Evolutionary conservation across 2,888 invertebrate genomes (phyloP).

Genomic region (Micoletzkya japonica): DNA sequence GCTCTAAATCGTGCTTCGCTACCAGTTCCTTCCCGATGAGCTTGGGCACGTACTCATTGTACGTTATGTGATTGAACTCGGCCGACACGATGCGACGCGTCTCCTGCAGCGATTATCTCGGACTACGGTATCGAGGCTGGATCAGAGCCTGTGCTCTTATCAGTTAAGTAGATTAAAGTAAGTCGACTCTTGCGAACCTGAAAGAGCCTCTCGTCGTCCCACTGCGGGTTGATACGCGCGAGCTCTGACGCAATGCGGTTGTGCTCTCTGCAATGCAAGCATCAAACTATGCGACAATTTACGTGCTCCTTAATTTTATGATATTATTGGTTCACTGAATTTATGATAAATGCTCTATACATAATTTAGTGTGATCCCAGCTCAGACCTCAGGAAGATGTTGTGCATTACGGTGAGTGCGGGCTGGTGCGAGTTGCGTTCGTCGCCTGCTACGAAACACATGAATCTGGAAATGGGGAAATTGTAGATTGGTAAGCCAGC

Average conservation of each 20-base stretch:
- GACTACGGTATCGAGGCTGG: not conserved
- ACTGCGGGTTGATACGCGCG: constrained; percentile 59
- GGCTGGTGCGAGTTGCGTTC: constrained; percentile 61
- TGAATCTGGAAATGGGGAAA: not conserved
- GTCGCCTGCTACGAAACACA: constrained; percentile 45
- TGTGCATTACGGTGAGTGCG: constrained; percentile 57
- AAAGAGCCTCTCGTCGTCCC: constrained; percentile 65
- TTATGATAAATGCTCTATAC: no score
- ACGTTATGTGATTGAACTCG: constrained; percentile 70
- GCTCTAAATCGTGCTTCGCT: constrained; percentile 81
- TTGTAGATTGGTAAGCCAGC: not conserved
- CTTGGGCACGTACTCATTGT: constrained; percentile 74
- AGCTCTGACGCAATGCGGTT: constrained; percentile 55
- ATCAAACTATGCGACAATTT: no score
- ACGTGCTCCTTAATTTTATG: no score
- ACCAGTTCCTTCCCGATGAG: constrained; percentile 83
- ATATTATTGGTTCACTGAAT: no score
- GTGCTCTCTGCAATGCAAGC: constrained; percentile 51
- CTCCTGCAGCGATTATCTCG: constrained; percentile 51
- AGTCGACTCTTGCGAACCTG: no score
- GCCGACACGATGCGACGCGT: constrained; percentile 66
- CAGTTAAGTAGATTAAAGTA: no score
- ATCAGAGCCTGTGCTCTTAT: no score
- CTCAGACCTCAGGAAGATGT: constrained; percentile 47
- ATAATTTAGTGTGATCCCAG: no score